Evolutionary conservation across 2,797 vertebrate genomes (phyloP).

Genomic region (Cuniculus paca): DNA sequence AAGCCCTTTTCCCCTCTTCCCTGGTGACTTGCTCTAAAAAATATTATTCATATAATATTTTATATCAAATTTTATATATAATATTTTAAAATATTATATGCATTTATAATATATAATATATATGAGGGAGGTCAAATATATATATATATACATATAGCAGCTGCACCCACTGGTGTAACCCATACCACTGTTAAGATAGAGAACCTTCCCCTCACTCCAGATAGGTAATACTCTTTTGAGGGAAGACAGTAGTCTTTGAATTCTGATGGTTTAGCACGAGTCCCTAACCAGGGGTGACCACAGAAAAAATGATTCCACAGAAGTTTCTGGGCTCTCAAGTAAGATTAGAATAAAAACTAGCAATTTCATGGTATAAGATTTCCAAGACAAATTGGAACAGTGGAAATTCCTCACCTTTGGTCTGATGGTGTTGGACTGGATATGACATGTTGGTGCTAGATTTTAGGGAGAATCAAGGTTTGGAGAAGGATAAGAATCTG

Average conservation of each 20-base stretch:
- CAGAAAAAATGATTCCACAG: neutral
- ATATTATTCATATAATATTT: too few relatives aligned
- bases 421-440: neutral
- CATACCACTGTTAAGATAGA: neutral
- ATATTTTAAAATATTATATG: too few relatives aligned
- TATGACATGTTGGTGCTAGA: neutral
- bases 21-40: neutral
- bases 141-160: neutral
- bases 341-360: neutral
- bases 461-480: neutral
- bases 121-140: neutral
- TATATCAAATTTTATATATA: too few relatives aligned
- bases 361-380: neutral
- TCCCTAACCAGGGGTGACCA: neutral
- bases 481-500: conserved; percentile 59
- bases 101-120: too few relatives aligned
- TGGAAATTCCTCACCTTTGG: conserved; percentile 18
- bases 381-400: neutral
- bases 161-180: neutral
- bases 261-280: neutral
- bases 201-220: neutral
- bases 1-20: neutral
- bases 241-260: conserved; percentile 5
- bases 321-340: neutral
- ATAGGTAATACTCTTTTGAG: neutral